These are phyloP conservation scores for Epizoanthus fatuus DNA, from an alignment of 92 coral and sea anemone genomes.

Conservation along the genomic window DNA sequence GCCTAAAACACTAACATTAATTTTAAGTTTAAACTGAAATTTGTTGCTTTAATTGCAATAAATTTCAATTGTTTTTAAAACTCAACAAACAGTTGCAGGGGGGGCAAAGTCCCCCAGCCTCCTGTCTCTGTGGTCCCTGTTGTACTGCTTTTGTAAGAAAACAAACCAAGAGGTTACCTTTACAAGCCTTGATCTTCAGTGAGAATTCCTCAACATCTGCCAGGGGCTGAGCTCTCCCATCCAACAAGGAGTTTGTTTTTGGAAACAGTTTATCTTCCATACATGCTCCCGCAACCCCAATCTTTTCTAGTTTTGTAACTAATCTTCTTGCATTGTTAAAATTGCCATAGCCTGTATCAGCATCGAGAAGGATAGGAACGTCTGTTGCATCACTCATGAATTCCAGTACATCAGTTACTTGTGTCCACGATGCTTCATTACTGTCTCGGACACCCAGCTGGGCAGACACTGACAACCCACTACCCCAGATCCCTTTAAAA, in stretches of 20 bases:
- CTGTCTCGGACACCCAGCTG: slow-evolving; percentile 99
- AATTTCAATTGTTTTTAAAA: no score
- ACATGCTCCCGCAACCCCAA: slow-evolving; percentile 98
- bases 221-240: slow-evolving; percentile 97
- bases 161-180: slow-evolving; percentile 62
- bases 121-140: neutral
- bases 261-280: slow-evolving; percentile 98
- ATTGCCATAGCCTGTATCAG: slow-evolving; percentile 99
- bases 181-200: slow-evolving; percentile 96
- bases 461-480: slow-evolving; percentile 97
- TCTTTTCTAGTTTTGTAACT: slow-evolving; percentile 91
- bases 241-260: slow-evolving; percentile 95
- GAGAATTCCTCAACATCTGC: slow-evolving; percentile 98
- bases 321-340: slow-evolving; percentile 98
- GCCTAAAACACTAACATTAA: no score
- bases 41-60: no score
- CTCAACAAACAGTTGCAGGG: neutral
- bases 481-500: slow-evolving; percentile 99
- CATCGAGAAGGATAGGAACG: slow-evolving; percentile 96
- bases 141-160: no score
- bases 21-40: no score
- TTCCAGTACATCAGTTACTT: slow-evolving; percentile 95
- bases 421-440: slow-evolving; percentile 99
- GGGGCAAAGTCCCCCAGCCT: no score
- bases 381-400: slow-evolving; percentile 99